Percentiles rank a stretch among this genome's conserved stretches.
phyloP scores from a whole-genome alignment of 2,113 vertebrate genomes.

The Pollachius pollachius region DNA sequence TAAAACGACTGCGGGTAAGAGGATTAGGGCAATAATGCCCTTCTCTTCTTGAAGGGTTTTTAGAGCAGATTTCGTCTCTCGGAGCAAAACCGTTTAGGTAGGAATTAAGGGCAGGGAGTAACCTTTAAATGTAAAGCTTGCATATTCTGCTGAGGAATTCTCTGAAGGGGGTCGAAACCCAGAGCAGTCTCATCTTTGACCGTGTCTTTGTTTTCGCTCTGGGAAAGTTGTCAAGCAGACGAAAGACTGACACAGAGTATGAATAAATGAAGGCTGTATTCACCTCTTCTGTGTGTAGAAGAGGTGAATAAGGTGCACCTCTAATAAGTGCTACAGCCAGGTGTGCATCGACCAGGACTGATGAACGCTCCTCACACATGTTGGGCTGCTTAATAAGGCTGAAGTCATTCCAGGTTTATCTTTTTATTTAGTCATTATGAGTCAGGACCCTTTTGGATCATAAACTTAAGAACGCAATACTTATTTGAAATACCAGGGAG shows the following conservation, averaged over 20 bases:
- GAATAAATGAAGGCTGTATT: slow-evolving; percentile 11
- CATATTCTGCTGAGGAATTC: slow-evolving; percentile 78
- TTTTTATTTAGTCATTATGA: too few relatives aligned
- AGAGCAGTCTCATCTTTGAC: slow-evolving; percentile 60
- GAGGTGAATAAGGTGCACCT: too few relatives aligned
- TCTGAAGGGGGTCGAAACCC: slow-evolving; percentile 45
- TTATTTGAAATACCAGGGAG: too few relatives aligned
- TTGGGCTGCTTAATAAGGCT: too few relatives aligned
- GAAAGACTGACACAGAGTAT: slow-evolving; percentile 34
- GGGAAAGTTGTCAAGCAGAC: slow-evolving; percentile 39
- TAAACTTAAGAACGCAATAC: too few relatives aligned
- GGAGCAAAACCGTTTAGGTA: slow-evolving; percentile 99
- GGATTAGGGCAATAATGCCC: slow-evolving; percentile 99
- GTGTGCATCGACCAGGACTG: neutral
- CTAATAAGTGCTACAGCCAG: neutral
- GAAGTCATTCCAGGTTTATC: too few relatives aligned
- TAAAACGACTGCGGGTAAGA: slow-evolving; percentile 96
- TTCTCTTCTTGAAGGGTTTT: slow-evolving; percentile 94
- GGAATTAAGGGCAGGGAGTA: slow-evolving; percentile 96
- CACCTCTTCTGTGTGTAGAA: neutral
- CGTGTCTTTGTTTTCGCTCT: slow-evolving; percentile 36
- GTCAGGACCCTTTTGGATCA: too few relatives aligned
- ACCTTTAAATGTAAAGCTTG: slow-evolving; percentile 88
- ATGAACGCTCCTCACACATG: too few relatives aligned
- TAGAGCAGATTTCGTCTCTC: slow-evolving; percentile 98